These are phyloP conservation scores for Oxygymnocypris stewartii DNA, from an alignment of 2,113 vertebrate genomes.

Conservation along the genomic window DNA sequence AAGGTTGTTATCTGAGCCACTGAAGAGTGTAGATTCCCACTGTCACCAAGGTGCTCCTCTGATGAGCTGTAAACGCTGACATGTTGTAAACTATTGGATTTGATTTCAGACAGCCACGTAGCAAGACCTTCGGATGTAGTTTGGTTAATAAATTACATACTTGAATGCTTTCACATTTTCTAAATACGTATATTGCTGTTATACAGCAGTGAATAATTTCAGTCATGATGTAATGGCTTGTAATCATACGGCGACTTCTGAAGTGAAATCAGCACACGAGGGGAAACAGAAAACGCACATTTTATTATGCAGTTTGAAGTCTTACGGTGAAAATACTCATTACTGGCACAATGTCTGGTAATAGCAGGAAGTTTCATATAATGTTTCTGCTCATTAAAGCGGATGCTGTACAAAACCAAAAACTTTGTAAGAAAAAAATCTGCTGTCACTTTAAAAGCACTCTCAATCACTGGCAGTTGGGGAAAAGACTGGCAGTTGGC, in stretches of 20 bases:
- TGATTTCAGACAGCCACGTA: slow-evolving; percentile 61
- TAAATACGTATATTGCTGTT: background rate
- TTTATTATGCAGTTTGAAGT: slow-evolving; percentile 28
- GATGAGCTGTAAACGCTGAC: slow-evolving; percentile 74
- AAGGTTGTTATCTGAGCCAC: slow-evolving; percentile 71
- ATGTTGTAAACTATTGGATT: slow-evolving; percentile 71
- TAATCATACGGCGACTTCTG: slow-evolving; percentile 18
- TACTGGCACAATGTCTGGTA: slow-evolving; percentile 30
- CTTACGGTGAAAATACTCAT: slow-evolving; percentile 36
- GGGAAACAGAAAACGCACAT: background rate
- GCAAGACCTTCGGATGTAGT: background rate
- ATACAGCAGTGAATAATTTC: slow-evolving; percentile 9
- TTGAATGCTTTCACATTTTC: background rate
- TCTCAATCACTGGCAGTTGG: slow-evolving; percentile 63
- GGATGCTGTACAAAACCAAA: slow-evolving; percentile 16
- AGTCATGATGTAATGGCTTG: slow-evolving; percentile 14
- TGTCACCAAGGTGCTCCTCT: slow-evolving; percentile 60
- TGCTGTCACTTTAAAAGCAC: slow-evolving; percentile 65
- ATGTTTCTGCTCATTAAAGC: slow-evolving; percentile 49
- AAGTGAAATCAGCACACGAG: slow-evolving; percentile 13
- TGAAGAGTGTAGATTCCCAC: slow-evolving; percentile 61
- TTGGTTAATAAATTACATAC: slow-evolving; percentile 29
- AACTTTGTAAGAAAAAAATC: slow-evolving; percentile 48
- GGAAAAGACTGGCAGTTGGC: slow-evolving; percentile 68
- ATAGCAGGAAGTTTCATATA: slow-evolving; percentile 51